These are phyloP conservation scores for Lycopodina hypogea DNA, from an alignment of 37 sponge, comb jelly and placozoan species.

Conservation along the genomic window DNA sequence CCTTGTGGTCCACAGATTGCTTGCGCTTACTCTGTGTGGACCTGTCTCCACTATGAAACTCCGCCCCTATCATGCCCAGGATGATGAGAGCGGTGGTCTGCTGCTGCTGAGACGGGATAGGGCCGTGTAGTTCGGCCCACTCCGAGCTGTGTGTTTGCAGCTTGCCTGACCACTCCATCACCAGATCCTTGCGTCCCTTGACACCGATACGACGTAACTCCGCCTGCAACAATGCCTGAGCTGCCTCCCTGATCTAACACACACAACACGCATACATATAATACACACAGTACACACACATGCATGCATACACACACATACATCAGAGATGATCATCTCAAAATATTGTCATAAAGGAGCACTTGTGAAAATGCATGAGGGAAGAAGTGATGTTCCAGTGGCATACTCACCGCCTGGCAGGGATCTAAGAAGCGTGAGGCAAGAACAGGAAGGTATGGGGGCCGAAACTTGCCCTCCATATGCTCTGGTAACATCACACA, in stretches of 20 bases:
- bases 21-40: neutral
- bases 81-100: slow-evolving; percentile 87
- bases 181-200: slow-evolving; percentile 51
- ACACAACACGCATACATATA: neutral
- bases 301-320: neutral
- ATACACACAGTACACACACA: neutral
- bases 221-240: slow-evolving; percentile 84
- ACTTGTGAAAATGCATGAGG: slow-evolving; percentile 3
- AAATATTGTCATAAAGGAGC: no score
- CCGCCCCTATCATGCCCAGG: slow-evolving; percentile 89
- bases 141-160: slow-evolving; percentile 48
- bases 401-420: slow-evolving; percentile 68
- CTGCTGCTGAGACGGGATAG: slow-evolving; percentile 66
- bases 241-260: slow-evolving; percentile 85
- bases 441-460: slow-evolving; percentile 84
- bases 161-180: slow-evolving; percentile 62
- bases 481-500: slow-evolving; percentile 94
- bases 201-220: slow-evolving; percentile 73
- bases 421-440: slow-evolving; percentile 72
- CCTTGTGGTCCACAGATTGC: neutral
- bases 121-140: slow-evolving; percentile 4
- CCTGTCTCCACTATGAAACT: slow-evolving; percentile 54
- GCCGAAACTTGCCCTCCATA: slow-evolving; percentile 73
- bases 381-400: no score
- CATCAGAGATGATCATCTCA: neutral